These are phyloP conservation scores for Plotosus lineatus DNA, from an alignment of 2,113 vertebrate genomes.

Conservation along the genomic window DNA sequence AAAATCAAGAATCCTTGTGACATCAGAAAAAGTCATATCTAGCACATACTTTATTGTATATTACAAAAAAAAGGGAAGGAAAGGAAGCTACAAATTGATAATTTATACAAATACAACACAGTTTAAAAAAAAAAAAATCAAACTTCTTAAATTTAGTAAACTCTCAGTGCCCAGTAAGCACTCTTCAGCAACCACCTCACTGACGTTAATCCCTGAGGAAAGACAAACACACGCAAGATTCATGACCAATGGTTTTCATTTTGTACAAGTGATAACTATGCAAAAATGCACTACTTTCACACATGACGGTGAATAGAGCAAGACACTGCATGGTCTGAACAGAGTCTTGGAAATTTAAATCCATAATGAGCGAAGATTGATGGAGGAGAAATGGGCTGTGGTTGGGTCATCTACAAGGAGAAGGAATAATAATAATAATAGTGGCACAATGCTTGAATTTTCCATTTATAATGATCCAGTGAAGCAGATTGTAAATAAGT, in stretches of 20 bases:
- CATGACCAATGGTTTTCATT: slow-evolving; percentile 38
- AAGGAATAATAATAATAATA: not conserved
- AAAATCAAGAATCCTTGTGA: slow-evolving; percentile 74
- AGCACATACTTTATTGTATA: slow-evolving; percentile 79
- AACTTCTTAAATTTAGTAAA: slow-evolving; percentile 92
- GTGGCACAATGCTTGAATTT: not conserved
- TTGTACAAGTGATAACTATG: slow-evolving; percentile 2
- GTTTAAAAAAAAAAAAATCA: slow-evolving; percentile 97
- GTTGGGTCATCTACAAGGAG: not conserved
- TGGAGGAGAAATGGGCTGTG: not conserved
- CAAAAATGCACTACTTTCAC: slow-evolving; percentile 27
- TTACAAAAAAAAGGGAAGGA: slow-evolving; percentile 80
- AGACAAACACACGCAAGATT: slow-evolving; percentile 77
- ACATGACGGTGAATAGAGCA: slow-evolving; percentile 48
- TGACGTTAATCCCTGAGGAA: slow-evolving; percentile 94
- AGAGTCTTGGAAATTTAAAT: slow-evolving; percentile 27
- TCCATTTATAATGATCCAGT: not conserved
- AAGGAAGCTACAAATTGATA: slow-evolving; percentile 93
- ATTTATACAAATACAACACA: slow-evolving; percentile 97
- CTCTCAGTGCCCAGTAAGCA: slow-evolving; percentile 85
- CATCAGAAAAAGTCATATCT: slow-evolving; percentile 79
- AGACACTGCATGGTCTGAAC: slow-evolving; percentile 55
- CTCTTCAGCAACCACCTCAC: slow-evolving; percentile 83
- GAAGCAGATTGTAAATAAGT: not conserved
- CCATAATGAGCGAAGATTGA: not conserved